phyloP scores from a whole-genome alignment of 2,888 invertebrate genomes.

The Diadromus collaris region DNA sequence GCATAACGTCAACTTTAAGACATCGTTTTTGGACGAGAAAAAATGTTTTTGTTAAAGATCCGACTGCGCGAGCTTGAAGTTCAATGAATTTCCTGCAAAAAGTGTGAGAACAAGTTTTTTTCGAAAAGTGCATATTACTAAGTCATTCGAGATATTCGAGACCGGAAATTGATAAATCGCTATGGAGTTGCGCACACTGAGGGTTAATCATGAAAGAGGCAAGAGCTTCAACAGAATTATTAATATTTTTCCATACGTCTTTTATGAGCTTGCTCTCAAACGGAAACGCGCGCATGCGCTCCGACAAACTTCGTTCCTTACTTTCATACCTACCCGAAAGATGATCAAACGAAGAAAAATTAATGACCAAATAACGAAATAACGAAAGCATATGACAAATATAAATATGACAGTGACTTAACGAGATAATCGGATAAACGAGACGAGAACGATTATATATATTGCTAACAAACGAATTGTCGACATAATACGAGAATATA shows the following conservation, averaged over 20 bases:
- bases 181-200: no score
- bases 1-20: no score
- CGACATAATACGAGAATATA: slow-evolving; percentile 25
- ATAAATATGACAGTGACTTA: slow-evolving; percentile 41
- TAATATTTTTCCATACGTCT: background rate
- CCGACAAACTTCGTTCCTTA: background rate
- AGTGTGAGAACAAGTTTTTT: no score
- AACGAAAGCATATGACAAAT: slow-evolving; percentile 35
- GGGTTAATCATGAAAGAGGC: no score
- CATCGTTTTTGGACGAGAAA: no score
- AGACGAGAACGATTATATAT: slow-evolving; percentile 9
- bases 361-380: slow-evolving; percentile 33
- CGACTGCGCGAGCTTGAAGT: no score
- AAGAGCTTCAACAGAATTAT: no score
- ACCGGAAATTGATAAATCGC: no score
- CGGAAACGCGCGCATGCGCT: background rate
- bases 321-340: background rate
- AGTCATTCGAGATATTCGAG: no score
- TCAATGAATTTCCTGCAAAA: no score
- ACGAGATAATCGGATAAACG: slow-evolving; percentile 35
- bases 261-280: background rate
- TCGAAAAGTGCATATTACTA: no score
- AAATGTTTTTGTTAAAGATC: no score
- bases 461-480: slow-evolving; percentile 57
- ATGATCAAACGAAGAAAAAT: slow-evolving; percentile 3